Conservation (phyloP, 2,888 invertebrate genomes). For the Pherbina coryleti region DNA sequence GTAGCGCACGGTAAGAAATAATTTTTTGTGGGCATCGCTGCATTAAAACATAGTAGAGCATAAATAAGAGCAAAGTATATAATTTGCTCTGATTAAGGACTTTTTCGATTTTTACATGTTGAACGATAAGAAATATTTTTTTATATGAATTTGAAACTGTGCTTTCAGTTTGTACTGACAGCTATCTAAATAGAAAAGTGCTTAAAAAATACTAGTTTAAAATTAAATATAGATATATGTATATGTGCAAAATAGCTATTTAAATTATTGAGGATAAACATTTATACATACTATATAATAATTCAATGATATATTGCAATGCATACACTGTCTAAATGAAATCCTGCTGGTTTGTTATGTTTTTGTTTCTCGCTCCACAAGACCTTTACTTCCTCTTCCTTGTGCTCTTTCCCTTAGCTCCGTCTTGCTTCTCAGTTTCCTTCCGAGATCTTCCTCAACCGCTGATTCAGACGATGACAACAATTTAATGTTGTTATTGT, state of each 20-base stretch:
- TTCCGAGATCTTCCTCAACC: neutral
- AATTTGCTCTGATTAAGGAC: too few species aligned
- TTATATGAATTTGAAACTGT: too few species aligned
- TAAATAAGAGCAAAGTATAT: too few species aligned
- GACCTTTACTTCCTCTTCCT: neutral
- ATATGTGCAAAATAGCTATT: neutral
- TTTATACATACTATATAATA: neutral
- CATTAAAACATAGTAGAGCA: too few species aligned
- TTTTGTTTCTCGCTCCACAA: neutral
- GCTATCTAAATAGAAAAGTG: too few species aligned
- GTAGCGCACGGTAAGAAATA: too few species aligned
- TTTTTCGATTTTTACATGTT: too few species aligned
- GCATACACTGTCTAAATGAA: conserved; percentile 35
- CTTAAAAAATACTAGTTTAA: too few species aligned
- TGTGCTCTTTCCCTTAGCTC: neutral
- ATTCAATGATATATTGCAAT: conserved; percentile 19
- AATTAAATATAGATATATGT: too few species aligned
- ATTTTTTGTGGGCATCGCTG: too few species aligned
- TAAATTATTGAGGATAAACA: neutral
- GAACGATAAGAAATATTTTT: too few species aligned
- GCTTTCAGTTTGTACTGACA: too few species aligned
- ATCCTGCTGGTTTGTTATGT: conserved; percentile 6
- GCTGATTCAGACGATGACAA: neutral
- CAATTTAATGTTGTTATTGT: neutral
- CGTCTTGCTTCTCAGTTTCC: neutral